A percentile compares a stretch with the other conserved stretches of the same genome.
Evolutionary conservation across 2,888 invertebrate genomes (phyloP).

Genomic region (Metopia argyrocephala): DNA sequence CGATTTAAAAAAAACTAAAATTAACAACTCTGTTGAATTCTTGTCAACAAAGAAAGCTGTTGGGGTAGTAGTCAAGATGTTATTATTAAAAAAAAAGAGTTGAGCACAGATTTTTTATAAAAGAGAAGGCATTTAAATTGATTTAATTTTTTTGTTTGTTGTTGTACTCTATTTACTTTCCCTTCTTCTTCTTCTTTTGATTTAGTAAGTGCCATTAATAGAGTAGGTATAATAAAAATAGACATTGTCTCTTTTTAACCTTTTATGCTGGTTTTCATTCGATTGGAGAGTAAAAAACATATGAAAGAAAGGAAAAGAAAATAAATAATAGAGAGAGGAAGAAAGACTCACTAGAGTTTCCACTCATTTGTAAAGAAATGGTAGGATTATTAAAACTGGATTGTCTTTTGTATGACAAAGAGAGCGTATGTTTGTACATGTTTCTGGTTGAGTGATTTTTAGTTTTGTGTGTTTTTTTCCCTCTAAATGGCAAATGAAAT

Average conservation of each 20-base stretch:
- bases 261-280: not conserved
- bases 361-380: constrained; percentile 44
- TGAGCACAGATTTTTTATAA: constrained; percentile 56
- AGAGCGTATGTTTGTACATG: constrained; percentile 31
- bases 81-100: constrained; percentile 54
- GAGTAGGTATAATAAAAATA: constrained; percentile 26
- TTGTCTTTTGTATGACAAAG: constrained; percentile 29
- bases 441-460: constrained; percentile 38
- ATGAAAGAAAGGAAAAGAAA: not conserved
- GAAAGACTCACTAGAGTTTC: constrained; percentile 9
- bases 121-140: constrained; percentile 39
- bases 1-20: too few species aligned
- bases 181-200: constrained; percentile 32
- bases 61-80: constrained; percentile 57
- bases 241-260: constrained; percentile 47
- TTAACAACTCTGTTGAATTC: constrained; percentile 1
- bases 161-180: not conserved
- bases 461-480: constrained; percentile 19
- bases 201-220: constrained; percentile 53
- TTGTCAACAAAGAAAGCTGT: not conserved
- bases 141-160: constrained; percentile 28
- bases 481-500: constrained; percentile 48
- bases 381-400: constrained; percentile 51
- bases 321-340: not conserved
- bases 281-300: not conserved